A percentile compares a stretch with the other conserved stretches of the same genome.
These are phyloP conservation scores for Clytia hemisphaerica DNA, from an alignment of 30 jellyfish, hydroid and myxozoan genomes.

Conservation along the genomic window DNA sequence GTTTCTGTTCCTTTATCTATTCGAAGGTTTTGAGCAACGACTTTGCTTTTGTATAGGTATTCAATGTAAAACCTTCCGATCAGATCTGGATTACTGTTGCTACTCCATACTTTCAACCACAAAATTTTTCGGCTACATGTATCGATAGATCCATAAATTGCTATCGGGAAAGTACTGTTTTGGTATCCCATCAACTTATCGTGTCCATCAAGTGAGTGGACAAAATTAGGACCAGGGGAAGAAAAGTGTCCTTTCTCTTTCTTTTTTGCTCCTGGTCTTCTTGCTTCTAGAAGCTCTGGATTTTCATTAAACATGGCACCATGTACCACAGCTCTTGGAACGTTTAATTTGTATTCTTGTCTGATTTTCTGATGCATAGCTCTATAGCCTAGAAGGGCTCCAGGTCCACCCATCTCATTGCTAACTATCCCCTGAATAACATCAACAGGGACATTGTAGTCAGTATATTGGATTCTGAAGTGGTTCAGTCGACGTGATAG, in stretches of 20 bases:
- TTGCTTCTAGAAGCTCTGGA: too few relatives aligned
- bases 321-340: too few relatives aligned
- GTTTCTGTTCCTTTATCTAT: slow-evolving; percentile 18
- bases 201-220: slow-evolving; percentile 36
- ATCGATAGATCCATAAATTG: slow-evolving; percentile 37
- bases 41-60: neutral
- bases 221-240: slow-evolving; percentile 27
- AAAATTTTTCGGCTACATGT: slow-evolving; percentile 29
- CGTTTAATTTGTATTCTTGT: too few relatives aligned
- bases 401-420: too few relatives aligned
- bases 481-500: too few relatives aligned
- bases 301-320: too few relatives aligned
- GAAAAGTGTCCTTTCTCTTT: slow-evolving; percentile 22
- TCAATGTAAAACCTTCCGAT: slow-evolving; percentile 37
- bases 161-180: slow-evolving; percentile 27
- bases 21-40: neutral
- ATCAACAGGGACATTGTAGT: too few relatives aligned
- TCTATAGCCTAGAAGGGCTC: too few relatives aligned
- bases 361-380: too few relatives aligned
- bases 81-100: too few relatives aligned
- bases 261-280: slow-evolving; percentile 33
- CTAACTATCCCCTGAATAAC: too few relatives aligned
- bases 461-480: too few relatives aligned
- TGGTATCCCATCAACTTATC: slow-evolving; percentile 37
- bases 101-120: slow-evolving; percentile 31